Conservation (phyloP, 1,140 invertebrate species). For the Caenorhabditis briggsae region DNA sequence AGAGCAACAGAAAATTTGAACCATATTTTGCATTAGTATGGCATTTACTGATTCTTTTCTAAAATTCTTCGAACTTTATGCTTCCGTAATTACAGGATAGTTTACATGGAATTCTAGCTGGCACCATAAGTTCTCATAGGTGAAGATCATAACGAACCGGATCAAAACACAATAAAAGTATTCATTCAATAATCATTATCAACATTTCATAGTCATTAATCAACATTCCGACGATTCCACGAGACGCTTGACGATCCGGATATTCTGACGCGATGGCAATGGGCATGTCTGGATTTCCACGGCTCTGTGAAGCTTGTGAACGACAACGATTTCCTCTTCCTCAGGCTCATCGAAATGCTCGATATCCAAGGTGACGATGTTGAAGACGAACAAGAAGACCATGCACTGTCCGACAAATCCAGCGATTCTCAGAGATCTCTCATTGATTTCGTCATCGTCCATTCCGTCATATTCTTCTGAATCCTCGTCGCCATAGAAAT, state of each 20-base stretch:
- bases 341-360: neutral
- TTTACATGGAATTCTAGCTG: too few species aligned
- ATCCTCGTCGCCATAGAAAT: neutral
- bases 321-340: too few species aligned
- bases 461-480: neutral
- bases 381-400: slow-evolving; percentile 27
- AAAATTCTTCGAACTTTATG: too few species aligned
- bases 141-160: too few species aligned
- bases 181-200: too few species aligned
- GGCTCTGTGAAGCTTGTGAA: slow-evolving; percentile 3
- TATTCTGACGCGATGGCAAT: slow-evolving; percentile 25
- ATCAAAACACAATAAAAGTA: too few species aligned
- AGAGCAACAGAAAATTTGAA: too few species aligned
- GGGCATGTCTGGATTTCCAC: slow-evolving; percentile 27
- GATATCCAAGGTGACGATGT: neutral
- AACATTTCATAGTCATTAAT: too few species aligned
- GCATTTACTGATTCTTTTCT: too few species aligned
- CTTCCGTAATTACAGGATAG: too few species aligned
- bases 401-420: slow-evolving; percentile 31
- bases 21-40: too few species aligned
- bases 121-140: too few species aligned
- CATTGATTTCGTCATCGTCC: neutral
- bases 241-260: neutral
- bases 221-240: neutral
- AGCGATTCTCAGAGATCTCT: neutral